phyloP scores from a whole-genome alignment of 53 echinoderm and acorn worm species.

The Glandiceps talaboti region DNA sequence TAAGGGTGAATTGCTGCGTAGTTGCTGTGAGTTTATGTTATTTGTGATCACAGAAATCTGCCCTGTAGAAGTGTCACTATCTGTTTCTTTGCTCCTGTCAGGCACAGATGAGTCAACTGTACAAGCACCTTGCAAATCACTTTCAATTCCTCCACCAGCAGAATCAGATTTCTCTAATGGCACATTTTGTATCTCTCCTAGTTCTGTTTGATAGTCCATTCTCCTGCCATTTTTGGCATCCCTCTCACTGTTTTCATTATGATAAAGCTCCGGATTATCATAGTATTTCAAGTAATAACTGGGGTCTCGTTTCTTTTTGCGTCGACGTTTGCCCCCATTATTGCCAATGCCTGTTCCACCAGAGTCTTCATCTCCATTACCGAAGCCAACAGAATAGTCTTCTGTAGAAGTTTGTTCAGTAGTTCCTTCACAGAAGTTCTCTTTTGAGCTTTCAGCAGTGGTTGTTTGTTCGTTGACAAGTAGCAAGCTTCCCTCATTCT shows the following conservation, averaged over 20 bases:
- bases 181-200: neutral
- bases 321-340: constrained; percentile 39
- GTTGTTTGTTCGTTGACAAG: too few species aligned
- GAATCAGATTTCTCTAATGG: constrained; percentile 7
- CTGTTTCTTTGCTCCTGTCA: neutral
- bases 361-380: neutral
- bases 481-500: too few species aligned
- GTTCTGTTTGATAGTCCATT: neutral
- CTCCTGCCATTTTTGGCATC: neutral
- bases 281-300: constrained; percentile 62
- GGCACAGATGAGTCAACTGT: neutral
- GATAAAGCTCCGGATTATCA: constrained; percentile 19
- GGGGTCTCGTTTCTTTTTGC: constrained; percentile 86
- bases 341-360: too few species aligned
- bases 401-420: too few species aligned
- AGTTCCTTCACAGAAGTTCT: too few species aligned
- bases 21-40: neutral
- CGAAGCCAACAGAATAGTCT: neutral
- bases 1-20: neutral
- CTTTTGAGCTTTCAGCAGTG: too few species aligned
- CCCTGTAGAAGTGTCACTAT: neutral
- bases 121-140: neutral
- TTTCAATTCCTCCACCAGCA: constrained; percentile 13
- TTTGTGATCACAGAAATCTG: neutral
- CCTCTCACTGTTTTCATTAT: constrained; percentile 2